Evolutionary conservation across 2,797 vertebrate genomes (phyloP), one percentile per base, ranked within the genome.

Genomic region (Astyanax mexicanus): DNA sequence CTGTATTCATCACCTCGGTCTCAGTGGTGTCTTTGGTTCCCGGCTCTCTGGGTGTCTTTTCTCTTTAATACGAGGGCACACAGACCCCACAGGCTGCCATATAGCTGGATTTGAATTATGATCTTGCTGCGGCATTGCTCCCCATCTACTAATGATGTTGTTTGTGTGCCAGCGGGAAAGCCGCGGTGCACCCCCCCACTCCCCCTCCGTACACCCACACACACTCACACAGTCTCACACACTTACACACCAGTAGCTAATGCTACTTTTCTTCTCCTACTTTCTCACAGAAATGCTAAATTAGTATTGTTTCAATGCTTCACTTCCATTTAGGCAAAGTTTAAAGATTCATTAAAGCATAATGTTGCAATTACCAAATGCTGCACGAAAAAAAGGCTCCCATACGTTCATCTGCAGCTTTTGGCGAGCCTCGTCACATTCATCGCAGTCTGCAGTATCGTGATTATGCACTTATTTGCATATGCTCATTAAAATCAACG

Each of bases 351-450:
- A 93, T 95, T 93, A 93, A 92, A 89, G 86, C 86, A 89, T 92
- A 92, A 90, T 88, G 85, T 29, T 79, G 84, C 78, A 87, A 91
- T 95, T 93, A 94, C 88, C 88, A 88, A 88, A 88, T 91, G 87
- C 84, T 87, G 85, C 85, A 90, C 74, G 64, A 64, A 75, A 32
- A 73, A 75, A 57, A 77, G 57, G 19, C 86, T 88, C 93, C 88
- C 85, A 89, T 86, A 90, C 93, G 92, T 91, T 88, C 92, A 93
- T 94, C 90, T 86, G 87, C 86, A 82, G 85, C 88, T 91, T 93
- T 93, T 93, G 91, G 91, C 93, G 93, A 92, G 92, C 87, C 67
- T 91, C 86, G 78, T 88, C 85, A 83, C 91, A 90, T 95, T 93
- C 91, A 94, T 94, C 91, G 90, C 91, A 93, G 86, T 87, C 89